These are phyloP conservation scores for Leguminivora glycinivorella DNA, from an alignment of 1,140 invertebrate genomes.

Conservation along the genomic window DNA sequence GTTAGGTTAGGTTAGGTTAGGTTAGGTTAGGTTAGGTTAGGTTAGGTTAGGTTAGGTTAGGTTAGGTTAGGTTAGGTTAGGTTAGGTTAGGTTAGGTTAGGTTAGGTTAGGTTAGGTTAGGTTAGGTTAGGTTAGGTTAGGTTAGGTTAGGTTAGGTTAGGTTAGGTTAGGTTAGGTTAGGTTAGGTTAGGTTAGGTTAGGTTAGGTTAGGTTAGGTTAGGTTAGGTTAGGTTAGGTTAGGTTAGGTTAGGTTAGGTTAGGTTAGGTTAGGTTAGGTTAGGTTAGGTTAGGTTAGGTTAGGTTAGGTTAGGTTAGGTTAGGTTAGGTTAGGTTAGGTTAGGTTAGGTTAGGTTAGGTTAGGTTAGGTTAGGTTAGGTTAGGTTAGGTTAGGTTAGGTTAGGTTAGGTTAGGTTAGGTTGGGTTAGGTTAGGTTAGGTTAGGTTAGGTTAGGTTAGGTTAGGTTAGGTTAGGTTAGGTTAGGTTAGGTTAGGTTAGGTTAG, in stretches of 20 bases:
- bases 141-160: no score
- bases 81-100: conserved; percentile 47
- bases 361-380: conserved; percentile 50
- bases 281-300: conserved; percentile 54
- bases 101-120: conserved; percentile 52
- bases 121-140: conserved; percentile 41
- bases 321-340: no score
- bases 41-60: conserved; percentile 32
- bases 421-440: no score
- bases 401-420: no score
- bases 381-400: no score
- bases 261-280: conserved; percentile 43
- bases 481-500: no score
- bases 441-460: no score
- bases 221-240: conserved; percentile 55
- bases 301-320: no score
- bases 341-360: conserved; percentile 33
- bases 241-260: conserved; percentile 44
- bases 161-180: no score
- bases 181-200: conserved; percentile 46
- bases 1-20: conserved; percentile 34
- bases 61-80: conserved; percentile 44
- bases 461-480: no score
- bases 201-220: conserved; percentile 54
- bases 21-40: conserved; percentile 34